phyloP scores from a whole-genome alignment of 2,113 vertebrate species.

The Cisticola juncidis region DNA sequence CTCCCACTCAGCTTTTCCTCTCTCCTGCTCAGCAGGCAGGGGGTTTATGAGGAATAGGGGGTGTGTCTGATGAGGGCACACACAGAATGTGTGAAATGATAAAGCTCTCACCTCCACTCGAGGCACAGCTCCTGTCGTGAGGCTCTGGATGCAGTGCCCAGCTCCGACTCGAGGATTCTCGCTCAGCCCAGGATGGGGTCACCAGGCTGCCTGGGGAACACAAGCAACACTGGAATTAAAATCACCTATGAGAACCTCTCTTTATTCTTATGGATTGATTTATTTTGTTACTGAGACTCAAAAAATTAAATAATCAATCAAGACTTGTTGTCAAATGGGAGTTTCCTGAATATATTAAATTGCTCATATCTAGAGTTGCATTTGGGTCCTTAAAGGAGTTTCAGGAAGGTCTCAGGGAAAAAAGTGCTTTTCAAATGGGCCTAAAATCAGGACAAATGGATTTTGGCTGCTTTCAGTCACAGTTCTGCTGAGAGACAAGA shows the following conservation, averaged over 20 bases:
- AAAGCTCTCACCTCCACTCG: not conserved
- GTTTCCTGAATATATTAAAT: fast-evolving
- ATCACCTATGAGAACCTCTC: not conserved
- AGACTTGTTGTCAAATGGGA: not conserved
- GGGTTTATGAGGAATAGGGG: not conserved
- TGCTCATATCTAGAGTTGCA: not conserved
- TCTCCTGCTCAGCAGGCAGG: not conserved
- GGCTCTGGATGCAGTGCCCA: fast-evolving
- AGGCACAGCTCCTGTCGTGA: not conserved
- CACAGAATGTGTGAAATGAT: not conserved
- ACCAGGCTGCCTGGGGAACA: not conserved
- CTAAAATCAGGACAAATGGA: not conserved
- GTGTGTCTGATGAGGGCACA: not conserved
- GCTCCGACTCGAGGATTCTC: not conserved
- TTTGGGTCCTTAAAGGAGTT: not conserved
- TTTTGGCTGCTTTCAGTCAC: not conserved
- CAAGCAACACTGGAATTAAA: not conserved
- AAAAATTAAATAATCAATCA: not conserved
- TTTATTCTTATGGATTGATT: not conserved
- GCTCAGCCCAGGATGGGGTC: fast-evolving
- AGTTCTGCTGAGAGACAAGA: not conserved
- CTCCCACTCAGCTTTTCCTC: not conserved
- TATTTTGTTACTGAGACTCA: not conserved
- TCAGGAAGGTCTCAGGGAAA: not conserved
- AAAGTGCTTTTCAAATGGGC: not conserved